phyloP scores from a whole-genome alignment of 2,113 vertebrate genomes.

The Phoxinus phoxinus region DNA sequence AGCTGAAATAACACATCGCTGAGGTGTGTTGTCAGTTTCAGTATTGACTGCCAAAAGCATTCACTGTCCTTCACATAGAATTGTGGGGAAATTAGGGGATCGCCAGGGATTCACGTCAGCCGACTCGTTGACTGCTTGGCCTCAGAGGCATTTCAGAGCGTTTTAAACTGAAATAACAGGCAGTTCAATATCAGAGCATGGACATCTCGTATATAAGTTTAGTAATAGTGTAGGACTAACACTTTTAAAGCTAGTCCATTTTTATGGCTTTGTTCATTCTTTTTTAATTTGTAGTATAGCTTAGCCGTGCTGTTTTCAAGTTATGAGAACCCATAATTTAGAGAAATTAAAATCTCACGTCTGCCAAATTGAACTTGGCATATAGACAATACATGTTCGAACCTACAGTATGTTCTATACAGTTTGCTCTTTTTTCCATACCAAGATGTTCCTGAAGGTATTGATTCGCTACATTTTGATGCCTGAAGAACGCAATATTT shows the following conservation, averaged over 20 bases:
- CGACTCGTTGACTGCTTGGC: neutral
- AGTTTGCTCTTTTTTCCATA: neutral
- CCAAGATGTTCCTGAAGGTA: neutral
- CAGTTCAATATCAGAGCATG: neutral
- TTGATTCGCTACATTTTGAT: neutral
- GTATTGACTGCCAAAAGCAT: conserved; percentile 19
- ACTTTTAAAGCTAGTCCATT: neutral
- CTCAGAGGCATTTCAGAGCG: neutral
- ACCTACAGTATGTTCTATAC: neutral
- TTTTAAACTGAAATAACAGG: neutral
- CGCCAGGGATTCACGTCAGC: neutral
- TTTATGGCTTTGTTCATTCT: neutral
- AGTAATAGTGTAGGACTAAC: neutral
- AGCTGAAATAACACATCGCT: conserved; percentile 12
- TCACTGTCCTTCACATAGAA: neutral
- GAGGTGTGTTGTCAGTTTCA: conserved; percentile 1
- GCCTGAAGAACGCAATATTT: neutral
- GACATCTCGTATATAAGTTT: neutral
- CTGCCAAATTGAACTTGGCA: neutral
- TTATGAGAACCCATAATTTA: neutral
- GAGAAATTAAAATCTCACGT: neutral
- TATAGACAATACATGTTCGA: neutral
- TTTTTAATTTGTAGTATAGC: neutral
- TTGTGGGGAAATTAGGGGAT: neutral
- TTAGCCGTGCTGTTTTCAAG: neutral